Evolutionary conservation across 2,797 vertebrate genomes (phyloP), one percentile per base, ranked within the genome.

Genomic region (Notamacropus eugenii): DNA sequence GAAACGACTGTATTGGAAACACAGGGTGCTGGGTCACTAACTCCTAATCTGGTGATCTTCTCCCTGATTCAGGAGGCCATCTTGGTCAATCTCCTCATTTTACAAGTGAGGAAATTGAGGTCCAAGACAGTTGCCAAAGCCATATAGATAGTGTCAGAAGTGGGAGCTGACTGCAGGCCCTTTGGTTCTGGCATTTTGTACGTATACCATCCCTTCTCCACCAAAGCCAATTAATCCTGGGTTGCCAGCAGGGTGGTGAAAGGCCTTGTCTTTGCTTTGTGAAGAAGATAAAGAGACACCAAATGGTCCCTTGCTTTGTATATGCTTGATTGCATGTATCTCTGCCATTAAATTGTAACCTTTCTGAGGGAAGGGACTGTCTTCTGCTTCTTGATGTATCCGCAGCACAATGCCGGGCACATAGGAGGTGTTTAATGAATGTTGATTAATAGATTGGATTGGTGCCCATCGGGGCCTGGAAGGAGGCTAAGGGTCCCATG

Each of bases 141-240:
- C 67, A 74, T 74, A 22, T 12, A 40, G 67, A 1, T 74, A 74
- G 54, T 91, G 31, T n/a, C 29, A 46, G 59, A 50, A 31, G 34
- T 13, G 16, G 34, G 22, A 5, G 13, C 5, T 4, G 0, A 9
- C 11, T 28, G 1, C 11, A 5, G 0, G 12, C 24, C 34, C 5
- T 55, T 19, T 24, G 14, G 8, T 50, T 9, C 19, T 22, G 40
- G 8, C 22, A n/a, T 8, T 29, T 31, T 46, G 0, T 0, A 16
- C 0, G 3, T 1, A 55, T 54, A n/a, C 50, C 27, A 19, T 92
- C 12, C 29, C 27, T 40, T 5, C 13, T 54, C 58, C 90, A 19
- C 1, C 0, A 11, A 56, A 28, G 50, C 16, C 46, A 92, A 34
- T 57, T 34, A 55, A 12, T 16, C n/a, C 55, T 12, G 34, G 54